Evolutionary conservation across 1,140 invertebrate species (phyloP), one percentile per base, ranked within the genome.

Genomic region (Anoplophora glabripennis): DNA sequence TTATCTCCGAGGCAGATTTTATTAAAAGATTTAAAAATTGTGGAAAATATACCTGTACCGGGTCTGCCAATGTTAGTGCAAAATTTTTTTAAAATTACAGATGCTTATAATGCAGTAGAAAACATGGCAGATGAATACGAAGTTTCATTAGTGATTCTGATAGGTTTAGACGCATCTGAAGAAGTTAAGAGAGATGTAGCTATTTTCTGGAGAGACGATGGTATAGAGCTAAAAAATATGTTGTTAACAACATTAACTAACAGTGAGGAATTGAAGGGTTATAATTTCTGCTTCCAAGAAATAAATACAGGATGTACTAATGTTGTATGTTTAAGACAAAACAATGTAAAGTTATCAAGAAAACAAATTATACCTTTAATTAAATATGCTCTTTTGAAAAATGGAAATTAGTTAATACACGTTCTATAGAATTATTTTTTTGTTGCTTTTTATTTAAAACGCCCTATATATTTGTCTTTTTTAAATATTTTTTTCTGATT

Each of bases 331-430:
- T 80, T 83, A 52, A 64, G 70, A 15, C 83, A 85, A 61, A 67
- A 72, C 52, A 85, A 86, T 71, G 61, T 81, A 8, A 76, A 77
- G 64, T 76, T 77, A 17, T 80, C 83, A 15, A 76, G 84, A 28
- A 86, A 86, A 74, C 83, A 85, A 69, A 79, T 86, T 60, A 63
- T 85, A 54, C 84, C 84, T 34, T 76, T 86, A 53, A 69, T 86
- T 56, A 79, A 79, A 68, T 70, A 73, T 21, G 53, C 61, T 12
- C 38, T 57, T 28, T 28, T 28, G 21, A 28, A 28, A 28, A 28
- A 28, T 28, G 5, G 21, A 28, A 28, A 28, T 28, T 28, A 28
- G n/a, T n/a, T n/a, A 28, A 28, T 28, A 28, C 5, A 28, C 21
- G 2, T 28, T 28, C 5, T 28, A 28, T 28, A 28, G 2, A 28